Evolutionary conservation across 1,140 invertebrate genomes (phyloP).

Genomic region (Ceratina australensis): DNA sequence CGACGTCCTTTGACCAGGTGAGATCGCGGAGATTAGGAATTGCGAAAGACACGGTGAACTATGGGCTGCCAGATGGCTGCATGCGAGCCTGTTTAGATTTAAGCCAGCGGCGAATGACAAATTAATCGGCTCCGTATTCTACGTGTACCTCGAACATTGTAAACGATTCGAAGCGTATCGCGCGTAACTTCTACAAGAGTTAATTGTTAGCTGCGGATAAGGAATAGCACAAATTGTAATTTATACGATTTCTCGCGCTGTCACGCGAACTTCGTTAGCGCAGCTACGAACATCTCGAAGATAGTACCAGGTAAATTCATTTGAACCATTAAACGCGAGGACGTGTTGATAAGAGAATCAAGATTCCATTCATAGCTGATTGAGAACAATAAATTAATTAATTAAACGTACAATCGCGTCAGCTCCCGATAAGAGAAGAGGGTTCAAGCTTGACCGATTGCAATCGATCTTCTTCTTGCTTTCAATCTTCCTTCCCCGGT

Average conservation of each 20-base stretch:
- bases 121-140: too few relatives aligned
- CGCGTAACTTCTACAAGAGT: too few relatives aligned
- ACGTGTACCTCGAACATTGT: too few relatives aligned
- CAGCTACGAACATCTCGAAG: not conserved
- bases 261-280: constrained; percentile 2
- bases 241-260: not conserved
- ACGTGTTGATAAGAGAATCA: constrained; percentile 14
- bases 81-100: too few relatives aligned
- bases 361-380: constrained; percentile 1
- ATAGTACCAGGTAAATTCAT: constrained; percentile 30
- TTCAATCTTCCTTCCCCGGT: not conserved
- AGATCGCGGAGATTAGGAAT: constrained; percentile 16
- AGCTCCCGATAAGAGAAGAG: not conserved
- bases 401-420: constrained; percentile 9
- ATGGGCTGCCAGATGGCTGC: not conserved
- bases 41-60: too few relatives aligned
- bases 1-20: not conserved
- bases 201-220: not conserved
- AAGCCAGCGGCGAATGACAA: too few relatives aligned
- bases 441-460: constrained; percentile 7
- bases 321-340: constrained; percentile 16
- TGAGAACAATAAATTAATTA: constrained; percentile 40
- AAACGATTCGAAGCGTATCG: too few relatives aligned
- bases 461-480: constrained; percentile 42
- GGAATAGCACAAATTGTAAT: not conserved